These are phyloP conservation scores for Gobiocypris rarus DNA, from an alignment of 2,113 vertebrate genomes.

Conservation along the genomic window DNA sequence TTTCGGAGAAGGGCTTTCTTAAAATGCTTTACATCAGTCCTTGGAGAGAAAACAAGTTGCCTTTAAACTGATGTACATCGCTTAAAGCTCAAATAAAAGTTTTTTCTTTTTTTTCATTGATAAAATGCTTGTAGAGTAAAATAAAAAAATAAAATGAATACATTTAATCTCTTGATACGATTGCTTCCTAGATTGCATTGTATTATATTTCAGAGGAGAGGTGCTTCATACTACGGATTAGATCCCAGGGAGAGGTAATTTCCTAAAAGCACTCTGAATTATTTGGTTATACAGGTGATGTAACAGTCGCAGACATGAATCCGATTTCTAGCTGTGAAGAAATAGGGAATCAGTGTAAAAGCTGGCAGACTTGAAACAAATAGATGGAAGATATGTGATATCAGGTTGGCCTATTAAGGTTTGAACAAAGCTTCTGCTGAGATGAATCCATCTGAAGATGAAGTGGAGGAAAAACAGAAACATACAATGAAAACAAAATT, in stretches of 20 bases:
- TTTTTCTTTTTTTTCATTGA: slow-evolving; percentile 30
- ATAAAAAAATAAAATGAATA: slow-evolving; percentile 22
- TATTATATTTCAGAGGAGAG: slow-evolving; percentile 47
- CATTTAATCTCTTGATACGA: slow-evolving; percentile 53
- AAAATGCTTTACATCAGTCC: slow-evolving; percentile 56
- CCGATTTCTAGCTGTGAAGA: slow-evolving; percentile 65
- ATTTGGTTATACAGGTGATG: slow-evolving; percentile 70
- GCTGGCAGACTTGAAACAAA: slow-evolving; percentile 59
- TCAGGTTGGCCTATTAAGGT: slow-evolving; percentile 74
- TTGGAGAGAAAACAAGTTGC: slow-evolving; percentile 25
- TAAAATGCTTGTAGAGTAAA: slow-evolving; percentile 35
- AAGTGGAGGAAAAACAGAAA: slow-evolving; percentile 72
- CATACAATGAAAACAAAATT: slow-evolving; percentile 66
- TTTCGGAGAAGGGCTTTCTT: slow-evolving; percentile 50
- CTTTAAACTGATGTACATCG: slow-evolving; percentile 45
- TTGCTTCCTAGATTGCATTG: slow-evolving; percentile 53
- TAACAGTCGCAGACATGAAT: slow-evolving; percentile 71
- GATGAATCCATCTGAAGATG: slow-evolving; percentile 68
- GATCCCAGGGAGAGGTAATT: slow-evolving; percentile 66
- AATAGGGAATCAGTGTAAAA: slow-evolving; percentile 74
- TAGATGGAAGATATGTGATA: slow-evolving; percentile 64
- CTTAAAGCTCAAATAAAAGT: slow-evolving; percentile 6
- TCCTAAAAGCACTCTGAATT: slow-evolving; percentile 74
- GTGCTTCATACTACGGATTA: slow-evolving; percentile 45
- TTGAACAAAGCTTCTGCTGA: slow-evolving; percentile 74